Base-by-base conservation (phyloP, 2,797 vertebrate genomes). In the Chelmon rostratus region DNA sequence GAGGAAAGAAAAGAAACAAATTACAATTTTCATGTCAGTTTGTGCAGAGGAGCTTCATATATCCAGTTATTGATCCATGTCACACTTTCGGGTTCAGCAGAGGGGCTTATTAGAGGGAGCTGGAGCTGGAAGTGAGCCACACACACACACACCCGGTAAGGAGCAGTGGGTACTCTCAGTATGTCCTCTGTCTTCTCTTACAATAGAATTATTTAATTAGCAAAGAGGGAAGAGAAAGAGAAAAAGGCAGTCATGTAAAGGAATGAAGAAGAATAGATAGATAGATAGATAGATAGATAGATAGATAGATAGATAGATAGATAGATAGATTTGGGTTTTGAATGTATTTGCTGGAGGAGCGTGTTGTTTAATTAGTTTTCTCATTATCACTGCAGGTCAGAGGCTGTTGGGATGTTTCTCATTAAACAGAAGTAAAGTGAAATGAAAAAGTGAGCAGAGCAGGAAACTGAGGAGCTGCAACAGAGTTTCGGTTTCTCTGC, bases 41-140 rank as follows among this genome's bases (percentile, higher is more conserved):
- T 76, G 76, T 65, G 59, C 76, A 72, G 63, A 75, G 37, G 42
- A 56, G 78, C 76, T 78, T 83, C 79, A 84, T 65, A 56, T 31
- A 84, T 86, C 78, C 73, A 57, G 69, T 76, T 88, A 89, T 86
- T 86, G 87, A 90, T 88, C 85, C 70, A 54, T 64, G 79, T 86
- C 78, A 66, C 68, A 76, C 72, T 76, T 65, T 84, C 66, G 77
- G 52, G 57, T 50, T 46, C 64, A 73, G 73, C 68, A 68, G 47
- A 87, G 74, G 54, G 12, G 74, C 78, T 90, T 66, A 87, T 89
- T 90, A 86, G 79, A 85, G 68, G 71, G n/a, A n/a, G 78, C 31
- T 80, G 79, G 57, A 75, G 74, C 67, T 84, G 85, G 69, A 72
- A 76, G 77, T 23, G 57, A 79, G 75, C 64, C 68, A 56, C 40